Base-by-base conservation (phyloP, 1,140 invertebrate species). In the Eciton burchellii region DNA sequence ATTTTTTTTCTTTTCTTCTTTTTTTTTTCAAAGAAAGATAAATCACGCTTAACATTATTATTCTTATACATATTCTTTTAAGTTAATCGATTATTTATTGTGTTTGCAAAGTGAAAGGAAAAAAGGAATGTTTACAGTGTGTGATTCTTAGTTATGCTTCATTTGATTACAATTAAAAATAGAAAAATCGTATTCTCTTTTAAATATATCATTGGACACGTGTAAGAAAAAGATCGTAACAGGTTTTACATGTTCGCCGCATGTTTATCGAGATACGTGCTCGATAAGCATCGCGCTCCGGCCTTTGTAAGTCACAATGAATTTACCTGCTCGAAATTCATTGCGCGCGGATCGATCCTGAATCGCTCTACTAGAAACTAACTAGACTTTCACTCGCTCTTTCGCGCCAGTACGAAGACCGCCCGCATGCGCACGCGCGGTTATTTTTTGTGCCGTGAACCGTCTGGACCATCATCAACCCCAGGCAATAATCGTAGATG, bases 371-470 rank as follows among this genome's bases (percentile, higher is more conserved):
- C 74, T 79, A 49, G 63, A 79, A 70, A 70, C 62, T 29, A 56
- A 54, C 71, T 47, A 43, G 47, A 79, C 74, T 79, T 79, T 79
- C 74, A 79, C 74, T 79, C n/a, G 63, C 49, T 79, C 35, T 79
- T 72, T 72, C 14, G 52, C 70, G 52, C 35, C 35, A 29, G 24
- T 35, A 6, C 35, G 35, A 35, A 6, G 35, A 35, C 2, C 35
- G 35, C 35, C 43, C 6, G 52, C 26, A 14, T 35, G 49, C 21
- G 19, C 41, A 35, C 35, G 49, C 49, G 65, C 74, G 49, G 63
- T 70, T 79, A 70, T 35, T 79, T 35, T 70, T 79, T 79, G 49
- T 56, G n/a, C 35, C 47, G 43, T 35, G 41, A 29, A 56, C 29
- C 52, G 41, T 21, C 52, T 68, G 49, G 35, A 77, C 35, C 56